Base-by-base conservation (phyloP, 2,113 vertebrate genomes). In the Embiotoca jacksoni region DNA sequence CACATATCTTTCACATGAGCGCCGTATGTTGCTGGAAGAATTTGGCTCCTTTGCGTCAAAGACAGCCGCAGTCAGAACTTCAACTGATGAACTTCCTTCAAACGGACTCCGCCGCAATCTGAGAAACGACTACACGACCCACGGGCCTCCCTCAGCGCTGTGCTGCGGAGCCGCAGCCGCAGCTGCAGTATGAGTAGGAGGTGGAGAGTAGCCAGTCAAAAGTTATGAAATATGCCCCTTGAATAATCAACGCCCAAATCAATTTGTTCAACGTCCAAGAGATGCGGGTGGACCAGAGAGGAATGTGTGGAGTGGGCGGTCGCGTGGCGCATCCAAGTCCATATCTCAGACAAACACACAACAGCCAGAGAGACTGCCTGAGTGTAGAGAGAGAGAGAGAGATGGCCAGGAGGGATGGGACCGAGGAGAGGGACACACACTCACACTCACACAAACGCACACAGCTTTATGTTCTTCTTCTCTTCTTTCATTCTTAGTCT, bases 321-420 rank as follows among this genome's bases (percentile, higher is more conserved):
- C 37, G 54, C 74, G 63, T 16, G 4, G 75, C 39, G 58, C 82
- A 62, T 88, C 86, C 88, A 57, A 86, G 87, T 81, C 80, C 90
- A 81, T 90, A 91, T 92, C 90, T 91, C 87, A 61, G 67, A 75
- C 82, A 87, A 91, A 92, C 91, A 92, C 68, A 79, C 78, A 78
- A 77, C 87, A 84, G 70, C 65, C 71, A 31, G 69, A 78, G 66
- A 74, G 82, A 56, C 65, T 55, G 78, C 59, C 37, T 7, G 80
- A 78, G 78, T 75, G 68, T 46, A 59, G 60, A 67, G 60, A 44
- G 80, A 80, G 76, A 59, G 60, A 67, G 60, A 44, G 80, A 80
- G 76, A 86, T 75, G 83, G 77, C 87, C 85, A 76, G 76, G 59
- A 85, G 89, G 88, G 74, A 84, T 31, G 74, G 65, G 73, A 81